Base-by-base conservation (phyloP, 2,113 vertebrate species). In the Lutjanus erythropterus region DNA sequence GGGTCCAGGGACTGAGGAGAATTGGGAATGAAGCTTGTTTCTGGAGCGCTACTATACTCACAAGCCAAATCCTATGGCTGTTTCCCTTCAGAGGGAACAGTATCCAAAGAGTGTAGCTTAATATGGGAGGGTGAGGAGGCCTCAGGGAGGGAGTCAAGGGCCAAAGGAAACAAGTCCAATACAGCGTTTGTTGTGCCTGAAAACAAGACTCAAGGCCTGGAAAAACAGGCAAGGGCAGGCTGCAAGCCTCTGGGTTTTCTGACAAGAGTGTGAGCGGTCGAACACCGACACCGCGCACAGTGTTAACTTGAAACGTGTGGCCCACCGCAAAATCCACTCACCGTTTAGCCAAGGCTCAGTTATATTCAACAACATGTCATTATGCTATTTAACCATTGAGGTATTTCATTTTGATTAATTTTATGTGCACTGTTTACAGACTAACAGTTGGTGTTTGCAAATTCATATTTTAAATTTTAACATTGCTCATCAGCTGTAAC, bases 161-260 rank as follows among this genome's bases (percentile, higher is more conserved):
- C 95, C 95, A 95, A 95, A 90, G 86, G 88, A 93, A 95, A 94
- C 92, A 94, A 79, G 88, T 72, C 86, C 82, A 91, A 91, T 92
- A 84, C 91, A 89, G 90, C 60, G 89, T 91, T 94, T 95, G 93
- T 94, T 95, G 94, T 94, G 90, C 93, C 88, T 94, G 65, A 95
- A 95, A 94, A 94, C 91, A 94, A 89, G 88, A 89, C 75, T 88
- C 81, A 86, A 89, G 87, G 88, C 90, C 92, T 93, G 92, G 82
- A 93, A 94, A 92, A 95, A 94, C 92, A 94, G 80, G 72, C 85
- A 59, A 84, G 83, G 74, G 71, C 87, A 81, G 89, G 75, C 88
- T 80, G 89, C 86, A 81, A 78, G 86, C 91, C 87, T 86, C 85
- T 81, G 91, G 75, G 70, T 90, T 89, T 89, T 86, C 84, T 84